phyloP scores from a whole-genome alignment of 2,888 invertebrate genomes.

The Ellobium chinense region DNA sequence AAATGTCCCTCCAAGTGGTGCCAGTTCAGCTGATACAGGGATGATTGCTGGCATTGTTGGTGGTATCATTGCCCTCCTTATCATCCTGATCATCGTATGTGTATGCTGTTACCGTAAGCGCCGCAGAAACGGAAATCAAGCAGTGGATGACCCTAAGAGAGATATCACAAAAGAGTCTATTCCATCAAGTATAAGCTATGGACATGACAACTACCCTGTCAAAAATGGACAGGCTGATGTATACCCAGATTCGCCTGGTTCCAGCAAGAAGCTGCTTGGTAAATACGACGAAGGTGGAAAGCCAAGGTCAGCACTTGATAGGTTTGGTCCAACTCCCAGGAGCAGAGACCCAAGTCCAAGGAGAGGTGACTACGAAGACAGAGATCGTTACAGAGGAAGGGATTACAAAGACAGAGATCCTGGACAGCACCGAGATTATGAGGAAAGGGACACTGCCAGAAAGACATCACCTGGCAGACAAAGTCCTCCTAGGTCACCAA shows the following conservation, averaged over 20 bases:
- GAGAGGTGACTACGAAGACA: neutral
- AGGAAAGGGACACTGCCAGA: neutral
- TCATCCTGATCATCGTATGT: conserved; percentile 58
- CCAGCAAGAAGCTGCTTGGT: conserved; percentile 27
- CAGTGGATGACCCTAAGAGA: conserved; percentile 16
- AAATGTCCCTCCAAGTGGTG: too few species aligned
- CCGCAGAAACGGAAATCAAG: conserved; percentile 1
- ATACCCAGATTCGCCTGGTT: conserved; percentile 5
- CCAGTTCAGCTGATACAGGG: conserved; percentile 59
- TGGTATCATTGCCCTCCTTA: conserved; percentile 60
- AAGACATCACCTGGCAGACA: conserved; percentile 16
- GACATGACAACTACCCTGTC: conserved; percentile 39
- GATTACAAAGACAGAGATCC: neutral
- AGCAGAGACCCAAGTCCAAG: neutral
- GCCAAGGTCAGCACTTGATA: conserved; percentile 34
- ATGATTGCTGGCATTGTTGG: conserved; percentile 66
- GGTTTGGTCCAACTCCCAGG: conserved; percentile 38
- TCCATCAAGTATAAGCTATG: conserved; percentile 27
- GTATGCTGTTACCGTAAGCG: conserved; percentile 63
- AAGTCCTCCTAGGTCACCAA: conserved; percentile 55
- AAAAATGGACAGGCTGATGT: conserved; percentile 16
- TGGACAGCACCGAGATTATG: neutral
- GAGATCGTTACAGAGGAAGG: neutral
- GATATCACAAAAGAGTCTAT: conserved; percentile 26
- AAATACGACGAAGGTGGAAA: conserved; percentile 1